A percentile compares a stretch with the other conserved stretches of the same genome.
Conservation (phyloP, 2,888 invertebrate species). For the Helleia helle region DNA sequence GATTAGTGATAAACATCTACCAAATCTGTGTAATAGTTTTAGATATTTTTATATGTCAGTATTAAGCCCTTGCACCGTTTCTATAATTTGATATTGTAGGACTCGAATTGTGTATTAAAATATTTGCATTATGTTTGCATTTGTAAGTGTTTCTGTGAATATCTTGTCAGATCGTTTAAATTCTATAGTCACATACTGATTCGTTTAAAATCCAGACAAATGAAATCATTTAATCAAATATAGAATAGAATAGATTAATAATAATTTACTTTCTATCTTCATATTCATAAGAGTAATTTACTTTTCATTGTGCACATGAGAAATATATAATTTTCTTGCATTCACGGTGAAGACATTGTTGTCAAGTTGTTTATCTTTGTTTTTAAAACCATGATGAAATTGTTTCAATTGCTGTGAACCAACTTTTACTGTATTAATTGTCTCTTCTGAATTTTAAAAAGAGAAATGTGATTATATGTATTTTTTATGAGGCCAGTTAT, state of each 20-base stretch:
- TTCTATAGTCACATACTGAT: neutral
- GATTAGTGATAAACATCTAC: conserved; percentile 4
- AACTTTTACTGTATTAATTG: neutral
- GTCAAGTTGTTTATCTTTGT: conserved; percentile 4
- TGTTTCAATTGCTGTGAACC: conserved; percentile 6
- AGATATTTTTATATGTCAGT: conserved; percentile 16
- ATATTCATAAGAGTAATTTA: conserved; percentile 36
- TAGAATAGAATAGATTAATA: neutral
- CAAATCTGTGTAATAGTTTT: conserved; percentile 6
- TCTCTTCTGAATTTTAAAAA: neutral
- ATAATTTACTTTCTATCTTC: conserved; percentile 35
- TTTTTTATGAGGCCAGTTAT: conserved; percentile 3
- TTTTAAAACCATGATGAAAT: conserved; percentile 5
- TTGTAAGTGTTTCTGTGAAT: conserved; percentile 7
- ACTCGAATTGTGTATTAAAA: conserved; percentile 19
- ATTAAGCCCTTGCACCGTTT: conserved; percentile 15
- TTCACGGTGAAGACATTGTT: conserved; percentile 6
- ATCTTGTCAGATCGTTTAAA: conserved; percentile 11
- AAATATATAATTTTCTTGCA: neutral
- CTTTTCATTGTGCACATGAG: conserved; percentile 29
- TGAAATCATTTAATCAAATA: neutral
- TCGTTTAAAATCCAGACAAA: neutral
- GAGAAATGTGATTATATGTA: neutral
- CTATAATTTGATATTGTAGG: conserved; percentile 14
- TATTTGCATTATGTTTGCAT: conserved; percentile 4